phyloP scores from a whole-genome alignment of 2,888 invertebrate species.

The Teleiodes luculella region DNA sequence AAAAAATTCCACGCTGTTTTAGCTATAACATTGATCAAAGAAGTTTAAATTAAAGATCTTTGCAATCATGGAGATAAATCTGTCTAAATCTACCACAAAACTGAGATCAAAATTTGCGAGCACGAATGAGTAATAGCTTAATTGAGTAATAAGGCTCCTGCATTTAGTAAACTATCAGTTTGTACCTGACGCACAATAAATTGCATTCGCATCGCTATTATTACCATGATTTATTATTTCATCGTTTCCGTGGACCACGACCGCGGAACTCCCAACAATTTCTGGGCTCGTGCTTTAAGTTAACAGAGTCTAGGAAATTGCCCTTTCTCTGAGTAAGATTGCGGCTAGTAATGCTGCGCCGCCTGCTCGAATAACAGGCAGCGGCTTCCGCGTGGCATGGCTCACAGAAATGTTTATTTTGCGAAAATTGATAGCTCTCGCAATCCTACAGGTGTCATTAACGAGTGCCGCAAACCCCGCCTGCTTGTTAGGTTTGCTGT shows the following conservation, averaged over 20 bases:
- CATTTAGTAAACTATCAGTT: constrained; percentile 17
- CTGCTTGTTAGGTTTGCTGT: constrained; percentile 16
- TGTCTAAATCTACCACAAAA: not conserved
- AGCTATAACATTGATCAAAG: not conserved
- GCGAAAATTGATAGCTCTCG: constrained; percentile 59
- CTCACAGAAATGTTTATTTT: constrained; percentile 67
- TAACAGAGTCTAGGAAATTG: constrained; percentile 67
- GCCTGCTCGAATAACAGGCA: constrained; percentile 61
- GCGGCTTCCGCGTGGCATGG: constrained; percentile 67
- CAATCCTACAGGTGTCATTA: constrained; percentile 50
- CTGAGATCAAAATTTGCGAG: not conserved
- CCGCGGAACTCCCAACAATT: constrained; percentile 52
- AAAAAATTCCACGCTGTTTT: not conserved
- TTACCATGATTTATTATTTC: constrained; percentile 66
- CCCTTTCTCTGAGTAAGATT: constrained; percentile 64
- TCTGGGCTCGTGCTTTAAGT: constrained; percentile 60
- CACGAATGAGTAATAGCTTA: constrained; percentile 10
- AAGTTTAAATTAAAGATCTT: not conserved
- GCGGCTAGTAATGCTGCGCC: constrained; percentile 58
- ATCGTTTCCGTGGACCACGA: constrained; percentile 58
- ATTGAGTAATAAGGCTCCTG: constrained; percentile 20
- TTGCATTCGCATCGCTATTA: constrained; percentile 40
- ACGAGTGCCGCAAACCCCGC: constrained; percentile 35
- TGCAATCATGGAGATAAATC: not conserved
- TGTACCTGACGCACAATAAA: constrained; percentile 31